Evolutionary conservation across 2,797 vertebrate species (phyloP).

Genomic region (Pogonophryne albipinna): DNA sequence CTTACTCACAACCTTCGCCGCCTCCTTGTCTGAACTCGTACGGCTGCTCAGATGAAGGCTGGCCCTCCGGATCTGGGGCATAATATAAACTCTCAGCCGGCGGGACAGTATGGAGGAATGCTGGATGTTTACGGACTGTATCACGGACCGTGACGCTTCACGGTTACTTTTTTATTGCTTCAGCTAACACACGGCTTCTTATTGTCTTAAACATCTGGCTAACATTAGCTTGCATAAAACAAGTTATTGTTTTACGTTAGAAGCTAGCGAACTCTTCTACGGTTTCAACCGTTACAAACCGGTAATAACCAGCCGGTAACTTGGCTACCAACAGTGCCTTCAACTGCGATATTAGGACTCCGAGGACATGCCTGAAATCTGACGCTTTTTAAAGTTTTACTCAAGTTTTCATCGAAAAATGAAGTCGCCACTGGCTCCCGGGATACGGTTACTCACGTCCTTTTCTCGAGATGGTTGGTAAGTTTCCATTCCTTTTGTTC

Average conservation of each 20-base stretch:
- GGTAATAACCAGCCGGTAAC: constrained; percentile 1
- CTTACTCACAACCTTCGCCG: constrained; percentile 4
- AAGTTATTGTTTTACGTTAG: neutral
- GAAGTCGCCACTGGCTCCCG: constrained; percentile 90
- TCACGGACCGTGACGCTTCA: constrained; percentile 15
- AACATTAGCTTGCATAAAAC: no score
- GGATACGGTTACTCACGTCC: constrained; percentile 87
- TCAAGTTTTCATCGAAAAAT: constrained; percentile 70
- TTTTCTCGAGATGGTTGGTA: constrained; percentile 95
- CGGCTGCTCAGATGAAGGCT: constrained; percentile 25
- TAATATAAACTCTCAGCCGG: constrained; percentile 59
- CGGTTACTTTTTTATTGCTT: neutral
- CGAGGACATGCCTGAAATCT: constrained; percentile 49
- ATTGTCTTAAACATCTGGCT: neutral
- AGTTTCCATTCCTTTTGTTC: constrained; percentile 71
- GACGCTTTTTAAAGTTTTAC: neutral
- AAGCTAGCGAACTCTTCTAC: neutral
- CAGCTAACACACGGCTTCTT: constrained; percentile 36
- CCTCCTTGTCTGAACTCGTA: neutral
- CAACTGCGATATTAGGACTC: no score
- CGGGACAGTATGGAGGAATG: constrained; percentile 56
- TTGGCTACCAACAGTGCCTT: neutral
- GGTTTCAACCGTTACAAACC: neutral
- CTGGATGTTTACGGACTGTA: constrained; percentile 15
- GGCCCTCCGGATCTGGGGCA: constrained; percentile 9